These are phyloP conservation scores for Galeruca laticollis DNA, from an alignment of 2,888 invertebrate genomes.

Conservation along the genomic window DNA sequence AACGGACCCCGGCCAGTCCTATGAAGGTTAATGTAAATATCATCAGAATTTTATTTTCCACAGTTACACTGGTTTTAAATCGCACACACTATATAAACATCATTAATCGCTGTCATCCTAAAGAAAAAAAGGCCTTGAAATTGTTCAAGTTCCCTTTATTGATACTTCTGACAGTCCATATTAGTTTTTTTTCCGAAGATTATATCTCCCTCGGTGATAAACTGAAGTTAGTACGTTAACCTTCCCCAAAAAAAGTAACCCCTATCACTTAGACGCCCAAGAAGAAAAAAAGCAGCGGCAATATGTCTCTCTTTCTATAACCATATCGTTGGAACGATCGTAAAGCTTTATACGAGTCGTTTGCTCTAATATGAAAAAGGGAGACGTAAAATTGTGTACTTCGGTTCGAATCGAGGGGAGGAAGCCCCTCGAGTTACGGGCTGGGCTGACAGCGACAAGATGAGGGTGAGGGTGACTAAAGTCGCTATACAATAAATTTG, in stretches of 20 bases:
- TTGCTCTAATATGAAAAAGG: constrained; percentile 51
- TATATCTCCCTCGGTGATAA: constrained; percentile 3
- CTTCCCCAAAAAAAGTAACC: constrained; percentile 2
- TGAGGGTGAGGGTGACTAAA: constrained; percentile 28
- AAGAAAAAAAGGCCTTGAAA: not conserved
- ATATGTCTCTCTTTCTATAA: constrained; percentile 51
- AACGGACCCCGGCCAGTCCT: no score
- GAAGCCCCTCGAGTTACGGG: constrained; percentile 30
- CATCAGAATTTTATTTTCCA: no score
- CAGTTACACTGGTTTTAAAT: no score
- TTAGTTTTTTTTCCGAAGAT: not conserved
- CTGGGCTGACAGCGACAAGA: constrained; percentile 38
- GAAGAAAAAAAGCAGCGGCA: constrained; percentile 37
- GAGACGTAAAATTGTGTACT: constrained; percentile 45
- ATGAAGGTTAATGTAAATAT: no score
- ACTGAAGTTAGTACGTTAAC: constrained; percentile 11
- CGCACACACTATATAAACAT: no score
- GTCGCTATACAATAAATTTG: constrained; percentile 30
- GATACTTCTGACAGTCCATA: not conserved
- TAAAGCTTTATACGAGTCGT: constrained; percentile 54
- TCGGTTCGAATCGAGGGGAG: constrained; percentile 15
- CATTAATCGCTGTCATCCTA: no score
- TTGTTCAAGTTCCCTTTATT: not conserved
- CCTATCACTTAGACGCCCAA: constrained; percentile 11
- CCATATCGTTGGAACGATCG: constrained; percentile 52